Base-by-base conservation (phyloP, 2,113 vertebrate species). In the Myanophis thanlyinensis region DNA sequence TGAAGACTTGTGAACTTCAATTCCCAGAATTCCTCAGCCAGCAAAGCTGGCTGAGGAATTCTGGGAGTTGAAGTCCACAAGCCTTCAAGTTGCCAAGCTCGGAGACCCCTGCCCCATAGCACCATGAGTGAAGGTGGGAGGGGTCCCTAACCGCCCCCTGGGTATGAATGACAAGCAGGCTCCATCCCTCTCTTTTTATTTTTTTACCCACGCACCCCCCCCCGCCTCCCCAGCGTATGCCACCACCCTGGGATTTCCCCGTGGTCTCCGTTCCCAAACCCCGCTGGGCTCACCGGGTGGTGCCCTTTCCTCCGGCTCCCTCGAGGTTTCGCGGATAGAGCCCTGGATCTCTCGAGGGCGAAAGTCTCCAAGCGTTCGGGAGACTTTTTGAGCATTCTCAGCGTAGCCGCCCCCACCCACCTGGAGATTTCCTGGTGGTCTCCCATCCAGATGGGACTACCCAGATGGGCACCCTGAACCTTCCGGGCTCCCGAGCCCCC, bases 341-440 rank as follows among this genome's bases (percentile, higher is more conserved):
- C 30, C 12, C 62, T n/a, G 4, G 30, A n/a, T 67, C 15, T n/a
- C 30, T n/a, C 12, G 0, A n/a, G 1, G 62, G 12, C 12, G n/a
- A n/a, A 13, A 15, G 12, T n/a, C 30, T 11, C 62, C 30, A 35
- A 73, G 5, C 13, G 5, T 73, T 35, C 1, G 13, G 13, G 62
- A 35, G 13, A 15, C 62, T 73, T n/a, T 73, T 35, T 15, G 52
- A 53, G 18, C 52, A 18, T 20, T n/a, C n/a, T n/a, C n/a, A n/a
- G 22, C 23, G 22, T 23, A 23, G 1, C 22, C 53, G 3, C 9
- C 9, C 3, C 27, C 30, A 1, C 5, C 13, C 0, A 5, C n/a
- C 67, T 2, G 15, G n/a, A 35, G 12, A 2, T 73, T 35, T 73
- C 67, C 67, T 73, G 67, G 67, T 73, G 67, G 62, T 35, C 67